A percentile compares a stretch with the other conserved stretches of the same genome.
These are phyloP conservation scores for Cyrtonyx montezumae DNA, from an alignment of 2,113 vertebrate species.

Conservation along the genomic window DNA sequence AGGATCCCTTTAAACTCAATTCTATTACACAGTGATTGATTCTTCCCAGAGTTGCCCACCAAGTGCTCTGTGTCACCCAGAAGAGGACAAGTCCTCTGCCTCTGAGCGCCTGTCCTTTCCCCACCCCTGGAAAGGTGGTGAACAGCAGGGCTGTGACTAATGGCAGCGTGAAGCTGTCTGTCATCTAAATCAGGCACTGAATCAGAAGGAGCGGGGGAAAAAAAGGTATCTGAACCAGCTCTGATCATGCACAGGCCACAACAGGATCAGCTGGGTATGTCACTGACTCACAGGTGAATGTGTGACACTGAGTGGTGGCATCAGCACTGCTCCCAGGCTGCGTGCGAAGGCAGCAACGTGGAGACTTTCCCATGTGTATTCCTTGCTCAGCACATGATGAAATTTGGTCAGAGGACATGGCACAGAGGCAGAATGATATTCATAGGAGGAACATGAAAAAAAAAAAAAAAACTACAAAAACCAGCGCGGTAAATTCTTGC, in stretches of 20 bases:
- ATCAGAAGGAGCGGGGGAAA: constrained; percentile 19
- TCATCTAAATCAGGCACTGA: constrained; percentile 27
- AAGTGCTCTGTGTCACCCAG: neutral
- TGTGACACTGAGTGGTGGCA: neutral
- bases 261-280: neutral
- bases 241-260: neutral
- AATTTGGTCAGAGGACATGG: constrained; percentile 11
- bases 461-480: neutral
- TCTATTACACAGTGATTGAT: neutral
- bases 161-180: neutral
- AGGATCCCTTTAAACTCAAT: too few species aligned
- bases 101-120: neutral
- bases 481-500: constrained; percentile 29
- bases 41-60: neutral
- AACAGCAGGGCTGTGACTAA: constrained; percentile 32
- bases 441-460: constrained; percentile 19
- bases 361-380: constrained; percentile 28
- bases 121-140: neutral
- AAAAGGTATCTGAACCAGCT: neutral
- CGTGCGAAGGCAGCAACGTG: fast-evolving
- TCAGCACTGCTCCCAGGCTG: neutral
- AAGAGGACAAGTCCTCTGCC: neutral
- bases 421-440: constrained; percentile 44
- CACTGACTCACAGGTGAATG: constrained; percentile 31
- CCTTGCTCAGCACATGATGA: neutral